Base-by-base conservation (phyloP, 2,113 vertebrate species). In the Ceyx margarethae region DNA sequence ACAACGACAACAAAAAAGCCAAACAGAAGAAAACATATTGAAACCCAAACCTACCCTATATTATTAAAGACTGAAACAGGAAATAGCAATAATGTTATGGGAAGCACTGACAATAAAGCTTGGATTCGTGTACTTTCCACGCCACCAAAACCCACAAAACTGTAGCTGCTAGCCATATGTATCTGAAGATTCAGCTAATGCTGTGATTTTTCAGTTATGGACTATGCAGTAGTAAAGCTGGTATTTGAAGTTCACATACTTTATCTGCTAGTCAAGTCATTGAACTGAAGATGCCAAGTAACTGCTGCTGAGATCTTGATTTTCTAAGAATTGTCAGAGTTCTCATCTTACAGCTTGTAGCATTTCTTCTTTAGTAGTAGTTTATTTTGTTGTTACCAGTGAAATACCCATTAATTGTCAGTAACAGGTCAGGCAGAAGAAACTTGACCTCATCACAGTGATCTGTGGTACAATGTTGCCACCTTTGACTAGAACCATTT, bases 21-120 rank as follows among this genome's bases (percentile, higher is more conserved):
- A 50, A 46, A 46, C 17, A 67, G 15, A 83, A 90, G 48, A 83
- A 76, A 89, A 72, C 6, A 20, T 16, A 72, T 9, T 65, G 50
- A 92, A 97, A 96, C 75, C 35, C 35, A 58, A 78, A 65, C 29
- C 66, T 95, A 85, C 90, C 79, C 89, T 94, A 43, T 91, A 96
- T 95, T 95, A 97, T 91, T 95, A 92, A 97, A 95, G 87, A 94
- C 93, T 85, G 45, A 96, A 97, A 96, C 89, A 97, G 96, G 94
- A 97, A 97, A 96, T 94, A 96, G 95, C 96, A 96, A 94, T 88
- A 94, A 93, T 96, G 85, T 94, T 97, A 95, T 82, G 79, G 95
- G 91, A 96, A 88, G 94, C 68, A 94, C 85, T 72, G 82, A 96
- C 95, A 95, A 84, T 90, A 94, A 96, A 96, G 83, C 74, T 90